Percentiles rank a stretch among this genome's conserved stretches.
phyloP scores from a whole-genome alignment of 2,113 vertebrate species.

The Emydocephalus ijimae region DNA sequence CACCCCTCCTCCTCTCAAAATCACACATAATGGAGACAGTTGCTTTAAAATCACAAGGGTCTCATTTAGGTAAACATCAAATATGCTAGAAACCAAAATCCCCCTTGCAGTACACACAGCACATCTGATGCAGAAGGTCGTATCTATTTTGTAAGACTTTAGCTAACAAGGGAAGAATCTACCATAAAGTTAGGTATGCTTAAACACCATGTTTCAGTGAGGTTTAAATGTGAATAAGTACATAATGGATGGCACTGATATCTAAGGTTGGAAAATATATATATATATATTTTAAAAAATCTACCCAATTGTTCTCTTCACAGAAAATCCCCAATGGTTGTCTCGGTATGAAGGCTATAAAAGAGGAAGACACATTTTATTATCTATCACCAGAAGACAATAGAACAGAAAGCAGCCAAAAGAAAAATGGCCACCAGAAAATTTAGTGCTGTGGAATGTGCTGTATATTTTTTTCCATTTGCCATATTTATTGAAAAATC shows the following conservation, averaged over 20 bases:
- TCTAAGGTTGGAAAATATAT: slow-evolving; percentile 5
- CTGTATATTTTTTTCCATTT: slow-evolving; percentile 62
- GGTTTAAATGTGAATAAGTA: background rate
- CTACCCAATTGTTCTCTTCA: slow-evolving; percentile 48
- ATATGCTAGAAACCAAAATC: background rate
- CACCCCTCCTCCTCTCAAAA: background rate
- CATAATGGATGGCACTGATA: background rate
- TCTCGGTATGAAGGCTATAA: slow-evolving; percentile 43
- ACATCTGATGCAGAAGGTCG: background rate
- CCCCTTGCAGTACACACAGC: background rate
- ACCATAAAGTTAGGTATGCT: background rate
- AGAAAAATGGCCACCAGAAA: slow-evolving; percentile 65
- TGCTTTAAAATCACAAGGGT: background rate
- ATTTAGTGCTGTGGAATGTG: slow-evolving; percentile 64
- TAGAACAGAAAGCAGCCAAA: slow-evolving; percentile 57
- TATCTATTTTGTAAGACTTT: background rate
- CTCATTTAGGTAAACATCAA: background rate
- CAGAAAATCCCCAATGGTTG: slow-evolving; percentile 44
- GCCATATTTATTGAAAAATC: slow-evolving; percentile 75
- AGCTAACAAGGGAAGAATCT: background rate
- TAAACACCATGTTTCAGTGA: background rate
- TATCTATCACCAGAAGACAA: slow-evolving; percentile 68
- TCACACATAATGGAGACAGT: background rate
- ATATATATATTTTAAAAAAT: background rate
- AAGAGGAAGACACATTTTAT: slow-evolving; percentile 61